A percentile compares a stretch with the other conserved stretches of the same genome.
These are phyloP conservation scores for Pempheris klunzingeri DNA, from an alignment of 2,797 vertebrate genomes.

Conservation along the genomic window DNA sequence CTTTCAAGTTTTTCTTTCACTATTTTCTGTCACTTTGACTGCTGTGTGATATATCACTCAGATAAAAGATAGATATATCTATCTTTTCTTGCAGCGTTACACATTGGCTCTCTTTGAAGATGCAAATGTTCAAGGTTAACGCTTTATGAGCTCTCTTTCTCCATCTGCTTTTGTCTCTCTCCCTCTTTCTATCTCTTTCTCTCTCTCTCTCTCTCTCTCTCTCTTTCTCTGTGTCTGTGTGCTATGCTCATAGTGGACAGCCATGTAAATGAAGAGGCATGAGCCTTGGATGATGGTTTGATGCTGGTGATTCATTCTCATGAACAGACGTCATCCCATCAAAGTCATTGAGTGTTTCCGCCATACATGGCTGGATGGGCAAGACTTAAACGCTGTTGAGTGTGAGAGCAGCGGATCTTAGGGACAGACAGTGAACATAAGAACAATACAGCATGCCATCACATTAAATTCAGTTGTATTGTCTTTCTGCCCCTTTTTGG, in stretches of 20 bases:
- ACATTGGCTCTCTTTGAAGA: conserved; percentile 31
- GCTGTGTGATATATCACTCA: conserved; percentile 20
- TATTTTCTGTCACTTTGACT: not conserved
- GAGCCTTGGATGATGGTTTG: conserved; percentile 63
- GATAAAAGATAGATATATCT: no score
- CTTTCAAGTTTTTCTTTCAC: not conserved
- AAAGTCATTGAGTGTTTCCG: conserved; percentile 41
- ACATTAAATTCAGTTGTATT: not conserved
- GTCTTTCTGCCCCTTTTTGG: not conserved
- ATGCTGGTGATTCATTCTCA: conserved; percentile 76
- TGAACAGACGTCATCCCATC: conserved; percentile 63
- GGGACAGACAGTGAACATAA: no score
- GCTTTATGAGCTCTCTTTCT: conserved; percentile 35
- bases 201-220: not conserved
- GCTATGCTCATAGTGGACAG: conserved; percentile 55
- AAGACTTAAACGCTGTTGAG: conserved; percentile 13
- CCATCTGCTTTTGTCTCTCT: conserved; percentile 3
- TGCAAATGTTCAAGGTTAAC: conserved; percentile 40
- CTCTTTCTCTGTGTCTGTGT: conserved; percentile 20
- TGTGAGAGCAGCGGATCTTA: conserved; percentile 7
- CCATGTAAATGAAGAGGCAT: conserved; percentile 73
- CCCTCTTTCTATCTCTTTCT: no score
- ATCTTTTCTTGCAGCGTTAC: conserved; percentile 34
- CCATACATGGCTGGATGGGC: conserved; percentile 7
- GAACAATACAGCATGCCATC: not conserved